These are phyloP conservation scores for Caenorhabditis drosophilae DNA, from an alignment of 2,888 invertebrate species.

Conservation along the genomic window DNA sequence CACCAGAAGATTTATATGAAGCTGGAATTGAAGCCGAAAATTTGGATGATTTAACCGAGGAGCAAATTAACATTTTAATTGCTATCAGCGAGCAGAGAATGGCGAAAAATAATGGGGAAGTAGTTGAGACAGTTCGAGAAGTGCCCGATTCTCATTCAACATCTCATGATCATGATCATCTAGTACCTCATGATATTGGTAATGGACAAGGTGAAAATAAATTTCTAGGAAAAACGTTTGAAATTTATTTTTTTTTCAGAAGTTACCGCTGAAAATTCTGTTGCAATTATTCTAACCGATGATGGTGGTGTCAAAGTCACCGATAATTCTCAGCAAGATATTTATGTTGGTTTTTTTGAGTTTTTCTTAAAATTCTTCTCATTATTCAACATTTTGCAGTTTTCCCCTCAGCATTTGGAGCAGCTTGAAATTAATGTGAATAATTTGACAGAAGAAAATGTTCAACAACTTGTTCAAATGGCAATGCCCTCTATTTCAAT, in stretches of 20 bases:
- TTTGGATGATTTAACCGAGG: constrained; percentile 40
- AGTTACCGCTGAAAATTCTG: not conserved
- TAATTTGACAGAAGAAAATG: constrained; percentile 45
- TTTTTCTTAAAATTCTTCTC: not conserved
- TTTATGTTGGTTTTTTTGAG: constrained; percentile 32
- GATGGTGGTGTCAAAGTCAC: constrained; percentile 51
- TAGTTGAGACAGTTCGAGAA: too few relatives aligned
- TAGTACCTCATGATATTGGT: too few relatives aligned
- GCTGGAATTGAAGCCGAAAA: constrained; percentile 48
- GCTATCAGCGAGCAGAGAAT: constrained; percentile 32
- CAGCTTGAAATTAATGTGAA: constrained; percentile 48
- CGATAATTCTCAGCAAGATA: constrained; percentile 32
- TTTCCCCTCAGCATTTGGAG: constrained; percentile 39
- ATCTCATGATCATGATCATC: too few relatives aligned
- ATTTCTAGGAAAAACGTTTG: too few relatives aligned
- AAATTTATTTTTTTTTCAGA: too few relatives aligned
- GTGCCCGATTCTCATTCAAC: too few relatives aligned
- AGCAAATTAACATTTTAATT: constrained; percentile 40
- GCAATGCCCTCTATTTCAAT: constrained; percentile 32
- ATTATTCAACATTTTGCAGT: constrained; percentile 25
- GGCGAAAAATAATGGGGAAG: too few relatives aligned
- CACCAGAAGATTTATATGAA: constrained; percentile 46
- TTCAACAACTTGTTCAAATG: constrained; percentile 44
- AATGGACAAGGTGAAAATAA: too few relatives aligned
- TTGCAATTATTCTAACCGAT: constrained; percentile 36